Evolutionary conservation across 2,797 vertebrate species (phyloP).

Genomic region (Lithobates sylvaticus): DNA sequence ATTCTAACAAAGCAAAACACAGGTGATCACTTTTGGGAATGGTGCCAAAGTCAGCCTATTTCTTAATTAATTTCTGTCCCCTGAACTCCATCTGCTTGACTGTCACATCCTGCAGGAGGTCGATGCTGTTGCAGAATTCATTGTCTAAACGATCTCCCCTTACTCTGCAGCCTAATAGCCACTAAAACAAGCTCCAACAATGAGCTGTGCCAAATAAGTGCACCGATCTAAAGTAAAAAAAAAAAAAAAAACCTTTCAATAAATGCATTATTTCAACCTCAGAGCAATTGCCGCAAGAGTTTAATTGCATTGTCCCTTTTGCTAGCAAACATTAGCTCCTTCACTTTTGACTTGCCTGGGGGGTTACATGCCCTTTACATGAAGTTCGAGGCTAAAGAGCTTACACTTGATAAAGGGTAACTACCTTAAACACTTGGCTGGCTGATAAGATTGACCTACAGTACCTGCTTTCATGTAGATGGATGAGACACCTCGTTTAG

Average conservation of each 20-base stretch:
- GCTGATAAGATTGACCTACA: constrained; percentile 62
- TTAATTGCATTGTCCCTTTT: neutral
- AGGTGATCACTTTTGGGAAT: neutral
- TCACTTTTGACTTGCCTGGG: neutral
- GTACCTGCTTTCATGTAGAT: constrained; percentile 83
- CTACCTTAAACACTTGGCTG: neutral
- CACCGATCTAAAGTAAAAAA: neutral
- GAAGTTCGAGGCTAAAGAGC: neutral
- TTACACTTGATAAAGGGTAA: neutral
- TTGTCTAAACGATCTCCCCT: constrained; percentile 29
- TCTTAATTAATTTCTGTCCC: constrained; percentile 57
- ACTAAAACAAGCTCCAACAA: constrained; percentile 10
- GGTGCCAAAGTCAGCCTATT: neutral
- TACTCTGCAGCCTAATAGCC: neutral
- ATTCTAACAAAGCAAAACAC: neutral
- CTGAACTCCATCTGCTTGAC: constrained; percentile 53
- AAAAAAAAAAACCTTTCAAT: neutral
- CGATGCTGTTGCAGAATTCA: constrained; percentile 47
- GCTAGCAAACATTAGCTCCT: neutral
- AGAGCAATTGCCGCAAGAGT: neutral
- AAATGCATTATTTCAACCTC: neutral
- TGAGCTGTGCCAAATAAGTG: neutral
- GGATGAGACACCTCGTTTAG: constrained; percentile 77
- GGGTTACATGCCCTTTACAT: neutral
- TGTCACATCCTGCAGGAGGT: constrained; percentile 50